Percentiles rank a stretch among this genome's conserved stretches.
phyloP scores from a whole-genome alignment of 2,888 invertebrate genomes.

The Drosophila helvetica region DNA sequence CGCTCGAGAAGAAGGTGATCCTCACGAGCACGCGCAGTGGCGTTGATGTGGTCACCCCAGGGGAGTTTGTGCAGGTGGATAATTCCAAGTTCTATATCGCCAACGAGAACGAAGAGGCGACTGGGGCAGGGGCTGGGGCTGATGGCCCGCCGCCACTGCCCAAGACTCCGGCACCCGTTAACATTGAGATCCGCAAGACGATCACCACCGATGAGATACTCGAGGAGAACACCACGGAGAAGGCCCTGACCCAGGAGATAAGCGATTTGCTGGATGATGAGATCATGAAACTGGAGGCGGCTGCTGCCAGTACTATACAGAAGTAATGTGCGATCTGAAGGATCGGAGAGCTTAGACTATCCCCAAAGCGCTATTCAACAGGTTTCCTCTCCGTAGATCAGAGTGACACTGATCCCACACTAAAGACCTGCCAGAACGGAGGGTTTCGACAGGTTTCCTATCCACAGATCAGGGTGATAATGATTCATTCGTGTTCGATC shows the following conservation, averaged over 20 bases:
- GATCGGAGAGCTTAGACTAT: background rate
- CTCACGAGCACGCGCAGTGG: conserved; percentile 63
- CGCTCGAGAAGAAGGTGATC: conserved; percentile 54
- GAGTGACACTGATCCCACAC: too few relatives aligned
- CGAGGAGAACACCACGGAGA: conserved; percentile 77
- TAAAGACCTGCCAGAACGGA: background rate
- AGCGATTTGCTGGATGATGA: conserved; percentile 82
- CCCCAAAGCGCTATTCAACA: background rate
- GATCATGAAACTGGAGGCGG: conserved; percentile 74
- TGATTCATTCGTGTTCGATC: background rate
- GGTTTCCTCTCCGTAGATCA: too few relatives aligned
- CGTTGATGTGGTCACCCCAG: conserved; percentile 72
- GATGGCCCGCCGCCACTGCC: conserved; percentile 63
- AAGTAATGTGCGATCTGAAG: conserved; percentile 12
- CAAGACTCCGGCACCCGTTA: conserved; percentile 79
- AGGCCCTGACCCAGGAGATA: conserved; percentile 80
- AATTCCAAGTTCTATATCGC: conserved; percentile 83
- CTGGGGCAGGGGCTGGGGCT: background rate
- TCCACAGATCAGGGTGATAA: conserved; percentile 1
- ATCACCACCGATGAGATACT: conserved; percentile 81
- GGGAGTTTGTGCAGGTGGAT: conserved; percentile 73
- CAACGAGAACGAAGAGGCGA: conserved; percentile 50
- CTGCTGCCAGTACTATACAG: conserved; percentile 5
- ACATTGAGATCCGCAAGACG: conserved; percentile 82
- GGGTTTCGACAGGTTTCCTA: background rate